Evolutionary conservation across 1,140 invertebrate species (phyloP).

Genomic region (Phortica variegata): DNA sequence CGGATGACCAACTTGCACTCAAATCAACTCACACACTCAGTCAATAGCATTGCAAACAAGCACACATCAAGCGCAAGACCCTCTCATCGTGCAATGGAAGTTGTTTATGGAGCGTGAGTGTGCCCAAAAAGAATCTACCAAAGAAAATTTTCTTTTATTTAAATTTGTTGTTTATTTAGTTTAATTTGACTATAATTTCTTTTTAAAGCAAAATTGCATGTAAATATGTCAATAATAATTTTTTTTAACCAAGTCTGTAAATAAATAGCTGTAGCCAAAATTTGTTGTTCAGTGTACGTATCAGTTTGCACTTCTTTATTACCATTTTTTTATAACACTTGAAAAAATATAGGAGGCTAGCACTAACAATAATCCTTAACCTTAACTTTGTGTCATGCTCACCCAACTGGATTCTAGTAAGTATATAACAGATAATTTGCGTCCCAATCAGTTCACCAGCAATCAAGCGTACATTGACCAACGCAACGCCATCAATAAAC

Average conservation of each 20-base stretch:
- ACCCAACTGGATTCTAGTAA: constrained; percentile 41
- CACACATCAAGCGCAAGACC: constrained; percentile 13
- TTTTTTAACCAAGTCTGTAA: constrained; percentile 1
- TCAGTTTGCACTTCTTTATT: constrained; percentile 23
- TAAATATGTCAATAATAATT: no score
- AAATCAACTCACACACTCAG: constrained; percentile 1
- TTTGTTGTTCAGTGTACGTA: constrained; percentile 47
- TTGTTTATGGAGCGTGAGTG: constrained; percentile 56
- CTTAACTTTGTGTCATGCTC: constrained; percentile 28
- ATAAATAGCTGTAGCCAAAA: constrained; percentile 8
- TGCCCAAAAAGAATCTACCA: neutral
- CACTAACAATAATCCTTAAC: constrained; percentile 23
- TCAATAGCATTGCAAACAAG: constrained; percentile 1
- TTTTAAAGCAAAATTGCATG: no score
- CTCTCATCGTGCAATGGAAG: constrained; percentile 30
- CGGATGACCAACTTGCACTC: constrained; percentile 9
- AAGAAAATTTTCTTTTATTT: no score
- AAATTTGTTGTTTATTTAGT: no score
- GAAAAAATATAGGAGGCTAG: constrained; percentile 4
- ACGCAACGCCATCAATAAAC: constrained; percentile 10
- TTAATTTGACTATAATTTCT: no score
- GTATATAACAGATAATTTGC: constrained; percentile 51
- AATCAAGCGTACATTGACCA: constrained; percentile 41
- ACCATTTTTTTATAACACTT: neutral
- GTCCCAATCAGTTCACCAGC: constrained; percentile 37